phyloP scores from a whole-genome alignment of 23 tunicate species.

The Trididemnum clinides region DNA sequence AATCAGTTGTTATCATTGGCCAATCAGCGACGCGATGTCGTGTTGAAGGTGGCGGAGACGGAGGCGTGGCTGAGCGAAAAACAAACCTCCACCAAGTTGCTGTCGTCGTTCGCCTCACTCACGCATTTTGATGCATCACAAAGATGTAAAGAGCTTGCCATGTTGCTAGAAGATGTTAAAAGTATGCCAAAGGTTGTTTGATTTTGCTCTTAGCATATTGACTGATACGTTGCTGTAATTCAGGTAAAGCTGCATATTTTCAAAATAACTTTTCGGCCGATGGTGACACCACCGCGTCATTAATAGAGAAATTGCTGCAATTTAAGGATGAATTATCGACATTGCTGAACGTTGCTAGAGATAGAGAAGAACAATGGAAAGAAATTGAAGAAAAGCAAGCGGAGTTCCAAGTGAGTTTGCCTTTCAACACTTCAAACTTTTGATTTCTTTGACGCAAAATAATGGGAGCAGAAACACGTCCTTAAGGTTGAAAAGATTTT shows the following conservation, averaged over 20 bases:
- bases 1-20: constrained; percentile 46
- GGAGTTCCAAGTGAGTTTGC: constrained; percentile 55
- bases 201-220: no score
- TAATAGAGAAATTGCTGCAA: constrained; percentile 22
- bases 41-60: constrained; percentile 52
- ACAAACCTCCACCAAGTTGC: constrained; percentile 35
- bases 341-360: constrained; percentile 39
- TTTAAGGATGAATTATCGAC: constrained; percentile 43
- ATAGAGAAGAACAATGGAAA: constrained; percentile 47
- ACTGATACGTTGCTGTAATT: background rate
- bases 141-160: constrained; percentile 50
- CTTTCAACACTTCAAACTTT: no score
- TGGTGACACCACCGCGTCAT: constrained; percentile 23
- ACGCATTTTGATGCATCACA: constrained; percentile 59
- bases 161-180: constrained; percentile 58
- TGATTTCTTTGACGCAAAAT: no score
- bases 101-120: constrained; percentile 41
- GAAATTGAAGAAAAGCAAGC: constrained; percentile 22
- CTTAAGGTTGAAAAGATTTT: no score
- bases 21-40: constrained; percentile 58
- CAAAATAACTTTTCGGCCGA: constrained; percentile 27
- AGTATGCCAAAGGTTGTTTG: constrained; percentile 21
- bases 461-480: no score
- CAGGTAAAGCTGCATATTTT: constrained; percentile 40
- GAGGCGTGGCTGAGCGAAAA: constrained; percentile 75